phyloP scores from a whole-genome alignment of 2,797 vertebrate genomes.

The Darevskia mixta region DNA sequence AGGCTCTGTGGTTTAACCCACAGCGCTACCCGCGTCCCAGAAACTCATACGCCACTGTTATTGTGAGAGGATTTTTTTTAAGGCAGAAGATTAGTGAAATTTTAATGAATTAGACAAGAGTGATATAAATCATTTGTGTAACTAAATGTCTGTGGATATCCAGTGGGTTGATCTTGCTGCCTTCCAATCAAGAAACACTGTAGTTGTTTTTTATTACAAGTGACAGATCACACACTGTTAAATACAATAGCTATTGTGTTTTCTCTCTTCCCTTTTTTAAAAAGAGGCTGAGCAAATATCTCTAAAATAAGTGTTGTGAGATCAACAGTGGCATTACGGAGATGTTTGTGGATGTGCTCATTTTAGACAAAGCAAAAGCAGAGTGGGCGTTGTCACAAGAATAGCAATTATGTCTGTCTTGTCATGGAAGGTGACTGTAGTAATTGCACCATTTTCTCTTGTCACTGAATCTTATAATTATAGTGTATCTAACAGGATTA shows the following conservation, averaged over 20 bases:
- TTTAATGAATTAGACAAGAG: neutral
- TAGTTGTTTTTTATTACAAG: constrained; percentile 22
- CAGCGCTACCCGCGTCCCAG: too few species aligned
- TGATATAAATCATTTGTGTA: neutral
- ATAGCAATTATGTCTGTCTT: constrained; percentile 86
- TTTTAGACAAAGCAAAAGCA: constrained; percentile 76
- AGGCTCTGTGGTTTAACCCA: too few species aligned
- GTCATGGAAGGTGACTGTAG: constrained; percentile 82
- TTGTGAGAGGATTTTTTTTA: neutral
- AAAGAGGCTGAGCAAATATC: constrained; percentile 35
- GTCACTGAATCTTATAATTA: constrained; percentile 88
- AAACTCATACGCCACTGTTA: neutral
- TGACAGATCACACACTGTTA: constrained; percentile 2
- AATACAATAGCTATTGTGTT: constrained; percentile 40
- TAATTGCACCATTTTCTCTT: constrained; percentile 87
- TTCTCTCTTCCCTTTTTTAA: constrained; percentile 26
- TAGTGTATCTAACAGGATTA: constrained; percentile 78
- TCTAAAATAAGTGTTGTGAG: constrained; percentile 58
- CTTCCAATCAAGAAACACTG: constrained; percentile 25
- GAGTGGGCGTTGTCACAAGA: constrained; percentile 77
- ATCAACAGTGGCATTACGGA: constrained; percentile 73
- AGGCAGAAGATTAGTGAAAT: neutral
- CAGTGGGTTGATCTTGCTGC: constrained; percentile 8
- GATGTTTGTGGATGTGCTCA: constrained; percentile 69
- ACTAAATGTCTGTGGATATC: neutral